phyloP scores from a whole-genome alignment of 2,888 invertebrate genomes.

The Quadroppia sp. region DNA sequence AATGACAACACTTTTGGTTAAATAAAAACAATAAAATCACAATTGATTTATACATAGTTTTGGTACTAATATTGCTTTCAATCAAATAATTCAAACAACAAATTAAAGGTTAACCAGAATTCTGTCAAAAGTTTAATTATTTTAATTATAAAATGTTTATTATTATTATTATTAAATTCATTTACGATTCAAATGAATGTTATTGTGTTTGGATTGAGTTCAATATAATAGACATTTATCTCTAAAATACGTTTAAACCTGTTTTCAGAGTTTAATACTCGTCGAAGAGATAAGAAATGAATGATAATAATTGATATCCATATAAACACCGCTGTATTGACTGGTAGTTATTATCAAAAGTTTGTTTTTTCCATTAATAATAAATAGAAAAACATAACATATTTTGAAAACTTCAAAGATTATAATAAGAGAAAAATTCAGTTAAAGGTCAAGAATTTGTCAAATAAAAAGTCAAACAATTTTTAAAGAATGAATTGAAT shows the following conservation, averaged over 20 bases:
- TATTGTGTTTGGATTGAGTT: constrained; percentile 7
- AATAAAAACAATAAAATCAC: background rate
- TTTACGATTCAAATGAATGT: background rate
- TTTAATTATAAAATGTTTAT: too few relatives aligned
- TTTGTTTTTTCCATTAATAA: too few relatives aligned
- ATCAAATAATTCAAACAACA: background rate
- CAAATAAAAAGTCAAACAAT: too few relatives aligned
- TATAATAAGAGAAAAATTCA: too few relatives aligned
- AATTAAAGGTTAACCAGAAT: background rate
- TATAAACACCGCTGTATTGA: too few relatives aligned
- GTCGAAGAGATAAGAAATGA: constrained; percentile 4
- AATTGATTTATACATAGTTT: background rate
- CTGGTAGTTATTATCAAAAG: too few relatives aligned
- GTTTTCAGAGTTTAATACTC: background rate
- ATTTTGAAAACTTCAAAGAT: too few relatives aligned
- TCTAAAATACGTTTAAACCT: constrained; percentile 10
- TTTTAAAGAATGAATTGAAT: too few relatives aligned
- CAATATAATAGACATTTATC: constrained; percentile 1
- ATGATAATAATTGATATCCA: background rate
- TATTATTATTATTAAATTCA: background rate
- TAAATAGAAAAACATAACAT: too few relatives aligned
- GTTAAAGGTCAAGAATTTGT: too few relatives aligned
- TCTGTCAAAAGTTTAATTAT: background rate
- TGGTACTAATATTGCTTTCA: background rate
- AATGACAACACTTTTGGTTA: background rate